Evolutionary conservation across 2,113 vertebrate species (phyloP).

Genomic region (Megaceryle maxima): DNA sequence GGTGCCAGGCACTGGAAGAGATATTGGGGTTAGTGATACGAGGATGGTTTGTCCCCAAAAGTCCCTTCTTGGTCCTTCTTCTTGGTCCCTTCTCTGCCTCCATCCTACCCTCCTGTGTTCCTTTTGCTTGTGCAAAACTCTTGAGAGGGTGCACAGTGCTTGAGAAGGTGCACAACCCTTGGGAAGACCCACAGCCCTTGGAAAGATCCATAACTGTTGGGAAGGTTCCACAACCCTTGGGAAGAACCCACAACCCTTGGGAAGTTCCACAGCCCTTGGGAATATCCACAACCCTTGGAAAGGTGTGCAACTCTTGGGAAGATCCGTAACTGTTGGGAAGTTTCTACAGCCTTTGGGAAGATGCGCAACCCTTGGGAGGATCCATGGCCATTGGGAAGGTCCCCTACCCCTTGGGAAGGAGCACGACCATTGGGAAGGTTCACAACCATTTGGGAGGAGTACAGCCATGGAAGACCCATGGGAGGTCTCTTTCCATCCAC

Average conservation of each 20-base stretch:
- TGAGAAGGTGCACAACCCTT: not conserved
- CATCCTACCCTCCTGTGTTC: not conserved
- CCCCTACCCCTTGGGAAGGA: not conserved
- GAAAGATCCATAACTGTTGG: fast-evolving
- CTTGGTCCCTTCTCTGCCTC: not conserved
- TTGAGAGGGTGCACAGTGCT: not conserved
- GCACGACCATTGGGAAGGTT: not conserved
- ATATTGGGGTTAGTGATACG: not conserved
- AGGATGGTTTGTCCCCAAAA: fast-evolving
- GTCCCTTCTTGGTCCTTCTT: not conserved
- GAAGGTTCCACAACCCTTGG: fast-evolving
- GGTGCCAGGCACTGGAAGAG: constrained; percentile 49
- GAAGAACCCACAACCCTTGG: not conserved
- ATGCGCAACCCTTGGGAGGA: not conserved
- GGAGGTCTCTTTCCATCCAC: not conserved
- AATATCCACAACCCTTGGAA: not conserved
- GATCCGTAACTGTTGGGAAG: not conserved
- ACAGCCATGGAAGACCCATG: fast-evolving
- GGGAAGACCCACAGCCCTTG: not conserved
- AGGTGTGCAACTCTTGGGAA: not conserved
- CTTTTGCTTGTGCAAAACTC: not conserved
- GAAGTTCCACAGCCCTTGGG: not conserved
- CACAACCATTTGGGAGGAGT: not conserved
- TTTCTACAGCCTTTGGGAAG: too few relatives aligned
- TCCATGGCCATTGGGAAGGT: fast-evolving